Base-by-base conservation (phyloP, 2,888 invertebrate species). In the Autographa pulchrina region DNA sequence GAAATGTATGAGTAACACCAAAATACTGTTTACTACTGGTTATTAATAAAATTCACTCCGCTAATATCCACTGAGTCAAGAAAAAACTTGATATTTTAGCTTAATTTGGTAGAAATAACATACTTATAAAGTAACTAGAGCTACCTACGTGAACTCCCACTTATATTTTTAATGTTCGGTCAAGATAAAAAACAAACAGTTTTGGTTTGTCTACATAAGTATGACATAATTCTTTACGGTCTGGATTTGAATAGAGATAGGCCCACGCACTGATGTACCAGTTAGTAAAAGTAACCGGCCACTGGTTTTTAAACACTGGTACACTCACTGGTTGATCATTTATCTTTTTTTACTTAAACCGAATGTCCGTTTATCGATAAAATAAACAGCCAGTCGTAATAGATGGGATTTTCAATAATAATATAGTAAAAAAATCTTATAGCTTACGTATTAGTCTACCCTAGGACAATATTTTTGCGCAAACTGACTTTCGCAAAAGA, bases 61-160 rank as follows among this genome's bases (percentile, higher is more conserved):
- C 25, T 25, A n/a, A n/a, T n/a, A 25, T 25, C 25, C 48, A 48
- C n/a, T n/a, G n/a, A n/a, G 38, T 35, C 32, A 16, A 48, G n/a
- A 7, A n/a, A 16, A 48, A 48, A 48, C n/a, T n/a, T 13, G 2
- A 18, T 52, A 11, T 32, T n/a, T 38, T 16, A 2, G 13, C 35
- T 35, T n/a, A 3, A 64, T 61, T 65, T 68, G 38, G 58, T 38
- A 52, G 64, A 32, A 64, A 78, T 74, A 61, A 59, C 0, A 11
- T 11, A 43, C 38, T 56, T 18, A 59, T 25, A 16, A 31, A 25
- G 16, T 31, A 59, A 20, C 11, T 54, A 38, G 16, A 43, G 6
- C 68, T 63, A 66, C 80, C 80, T 66, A 78, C 80, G 62, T 61
- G 14, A 7, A 68, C 76, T 59, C 77, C 76, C 11, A 78, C 77